Evolutionary conservation across 2,113 vertebrate species (phyloP), one percentile per base, ranked within the genome.

Genomic region (Recurvirostra avosetta): DNA sequence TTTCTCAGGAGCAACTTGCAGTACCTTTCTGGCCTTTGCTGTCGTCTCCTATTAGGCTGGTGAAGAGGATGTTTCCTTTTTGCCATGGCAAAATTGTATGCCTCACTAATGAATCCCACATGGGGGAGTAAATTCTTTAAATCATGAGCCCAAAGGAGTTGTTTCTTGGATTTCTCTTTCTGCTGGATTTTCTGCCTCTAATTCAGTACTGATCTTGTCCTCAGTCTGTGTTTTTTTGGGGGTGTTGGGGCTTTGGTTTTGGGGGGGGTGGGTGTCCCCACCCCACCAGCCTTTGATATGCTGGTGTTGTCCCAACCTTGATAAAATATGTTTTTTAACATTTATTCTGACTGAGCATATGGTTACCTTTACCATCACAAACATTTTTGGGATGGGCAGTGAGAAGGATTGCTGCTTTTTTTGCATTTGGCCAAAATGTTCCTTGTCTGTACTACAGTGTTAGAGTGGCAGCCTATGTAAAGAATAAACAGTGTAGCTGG

Each of bases 381-480:
- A 53, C 1, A 2, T 16, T 62, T 61, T 38, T 20, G n/a, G 36
- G 27, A 10, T 8, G 3, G 2, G 2, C 4, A 1, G 5, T 45
- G n/a, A 52, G 26, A 61, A 43, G 7, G 16, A n/a, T 17, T 61
- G 12, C 7, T 16, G 14, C 45, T 45, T 27, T 29, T 53, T 53
- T 17, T 29, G 52, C 2, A 15, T 86, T 56, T 30, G 18, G 41
- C 22, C 30, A 73, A 62, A 85, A n/a, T 4, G 2, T 47, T 71
- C 53, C 25, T 88, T 61, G 27, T 15, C 6, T 13, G 9, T 81
- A 7, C 11, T 32, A 53, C 17, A 56, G 11, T 78, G 74, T 50
- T 34, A 41, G 47, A 83, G 15, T 16, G 19, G 4, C 49, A 68
- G 7, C 32, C 27, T 55, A 1, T 41, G 17, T 71, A 38, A 71